Evolutionary conservation across 2,888 invertebrate genomes (phyloP).

Genomic region (Tortrix viridana): DNA sequence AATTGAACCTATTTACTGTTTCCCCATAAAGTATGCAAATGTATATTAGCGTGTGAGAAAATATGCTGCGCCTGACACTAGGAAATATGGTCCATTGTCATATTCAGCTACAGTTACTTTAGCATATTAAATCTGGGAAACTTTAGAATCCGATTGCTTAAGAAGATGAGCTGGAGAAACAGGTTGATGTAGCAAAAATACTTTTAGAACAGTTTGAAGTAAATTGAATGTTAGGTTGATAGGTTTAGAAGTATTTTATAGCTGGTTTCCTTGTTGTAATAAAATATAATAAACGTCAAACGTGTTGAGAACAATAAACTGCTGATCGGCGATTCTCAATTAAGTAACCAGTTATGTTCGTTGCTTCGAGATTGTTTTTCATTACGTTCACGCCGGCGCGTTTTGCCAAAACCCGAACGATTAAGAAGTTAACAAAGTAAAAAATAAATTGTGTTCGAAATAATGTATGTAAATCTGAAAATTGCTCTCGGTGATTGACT

Average conservation of each 20-base stretch:
- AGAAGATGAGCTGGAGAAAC: background rate
- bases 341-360: conserved; percentile 14
- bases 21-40: conserved; percentile 58
- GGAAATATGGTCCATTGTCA: conserved; percentile 58
- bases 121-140: conserved; percentile 2
- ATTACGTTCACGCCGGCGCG: conserved; percentile 7
- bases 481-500: background rate
- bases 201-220: too few species aligned
- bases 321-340: conserved; percentile 14
- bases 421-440: background rate
- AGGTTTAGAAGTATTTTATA: conserved; percentile 1
- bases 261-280: conserved; percentile 8
- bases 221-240: background rate
- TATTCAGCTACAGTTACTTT: conserved; percentile 22
- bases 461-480: too few species aligned
- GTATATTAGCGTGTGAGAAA: conserved; percentile 53
- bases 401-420: conserved; percentile 9
- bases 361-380: conserved; percentile 16
- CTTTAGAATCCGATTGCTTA: background rate
- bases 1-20: conserved; percentile 19
- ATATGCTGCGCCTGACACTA: conserved; percentile 39
- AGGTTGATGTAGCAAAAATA: background rate
- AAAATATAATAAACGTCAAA: conserved; percentile 18
- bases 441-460: too few species aligned
- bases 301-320: conserved; percentile 11